Conservation (phyloP, 2,797 vertebrate species). For the Bradypus variegatus region DNA sequence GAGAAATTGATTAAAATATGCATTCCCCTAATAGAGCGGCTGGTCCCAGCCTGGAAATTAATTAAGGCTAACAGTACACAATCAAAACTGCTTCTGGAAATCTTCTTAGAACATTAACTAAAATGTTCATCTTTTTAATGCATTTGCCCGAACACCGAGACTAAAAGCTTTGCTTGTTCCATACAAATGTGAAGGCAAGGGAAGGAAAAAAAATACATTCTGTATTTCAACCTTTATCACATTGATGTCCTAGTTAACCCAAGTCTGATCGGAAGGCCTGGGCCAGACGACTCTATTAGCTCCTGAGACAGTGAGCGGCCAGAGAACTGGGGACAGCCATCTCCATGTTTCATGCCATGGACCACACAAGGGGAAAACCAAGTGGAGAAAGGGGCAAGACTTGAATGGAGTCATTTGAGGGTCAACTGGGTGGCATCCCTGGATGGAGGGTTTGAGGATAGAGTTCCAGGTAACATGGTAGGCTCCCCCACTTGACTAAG, state of each 20-base stretch:
- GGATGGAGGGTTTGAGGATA: accelerated
- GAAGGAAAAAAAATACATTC: not conserved
- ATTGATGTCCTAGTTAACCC: slow-evolving; percentile 66
- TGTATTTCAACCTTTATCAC: slow-evolving; percentile 46
- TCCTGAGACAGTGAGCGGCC: slow-evolving; percentile 64
- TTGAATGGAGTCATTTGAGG: slow-evolving; percentile 29
- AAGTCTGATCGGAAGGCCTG: slow-evolving; percentile 60
- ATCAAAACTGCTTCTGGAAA: slow-evolving; percentile 75
- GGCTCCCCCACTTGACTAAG: accelerated
- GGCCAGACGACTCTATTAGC: slow-evolving; percentile 64
- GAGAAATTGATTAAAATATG: slow-evolving; percentile 75
- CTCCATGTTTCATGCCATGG: slow-evolving; percentile 56
- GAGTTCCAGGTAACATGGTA: not conserved
- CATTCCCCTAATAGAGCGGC: slow-evolving; percentile 68
- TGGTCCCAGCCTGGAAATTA: slow-evolving; percentile 75
- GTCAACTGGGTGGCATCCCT: accelerated
- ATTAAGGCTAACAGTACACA: slow-evolving; percentile 78
- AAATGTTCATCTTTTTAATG: slow-evolving; percentile 77
- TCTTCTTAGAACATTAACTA: slow-evolving; percentile 77
- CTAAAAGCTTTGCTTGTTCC: slow-evolving; percentile 69
- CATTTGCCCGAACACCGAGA: slow-evolving; percentile 72
- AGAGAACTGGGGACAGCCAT: slow-evolving; percentile 63
- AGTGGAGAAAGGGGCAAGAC: slow-evolving; percentile 54
- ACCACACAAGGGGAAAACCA: slow-evolving; percentile 65
- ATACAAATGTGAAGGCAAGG: slow-evolving; percentile 63